Base-by-base conservation (phyloP, 2,797 vertebrate species). In the Silurus aristotelis region DNA sequence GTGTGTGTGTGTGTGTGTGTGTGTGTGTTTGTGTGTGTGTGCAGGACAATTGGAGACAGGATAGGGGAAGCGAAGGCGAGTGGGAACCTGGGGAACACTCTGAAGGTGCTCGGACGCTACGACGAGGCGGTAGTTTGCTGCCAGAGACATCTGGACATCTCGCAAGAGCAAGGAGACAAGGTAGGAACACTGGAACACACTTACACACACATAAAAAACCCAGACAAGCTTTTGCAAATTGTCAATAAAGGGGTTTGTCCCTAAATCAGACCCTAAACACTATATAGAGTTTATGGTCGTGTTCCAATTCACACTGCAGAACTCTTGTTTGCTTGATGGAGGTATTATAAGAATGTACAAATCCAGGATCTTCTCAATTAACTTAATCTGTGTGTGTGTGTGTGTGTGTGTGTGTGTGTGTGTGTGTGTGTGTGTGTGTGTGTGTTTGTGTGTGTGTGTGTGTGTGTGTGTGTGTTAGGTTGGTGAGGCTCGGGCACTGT, bases 11-110 rank as follows among this genome's bases (percentile, higher is more conserved):
- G 2, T 87, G 43, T 77, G 25, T 63, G n/a, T 38, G 38, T 52
- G 48, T 52, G 48, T 52, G 48, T 52, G 48, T 52, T 8, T 52
- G 48, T 27, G 77, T 84, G 13, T 87, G 25, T 77, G 25, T 64
- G n/a, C 85, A 99, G 98, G 91, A 98, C 98, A 66, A 99, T 99
- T 3, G 97, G 97, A 52, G 98, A 99, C 93, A 93, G 96, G 72
- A 97, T 98, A 15, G 98, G 98, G 85, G 98, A 99, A 88, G 98
- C 96, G 70, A 99, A 99, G 89, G 98, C 98, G 82, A 99, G 98
- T 0, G 98, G 98, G 17, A 99, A 99, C 93, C 96, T 99, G 0
- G 97, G 98, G 22, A 99, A 99, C 87, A 99, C 98, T 0, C 89
- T 99, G 70, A 99, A 99, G 91, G 96, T 98, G 15, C 93, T 99